phyloP scores from a whole-genome alignment of 1,140 invertebrate species.

The Cheumatopsyche charites region DNA sequence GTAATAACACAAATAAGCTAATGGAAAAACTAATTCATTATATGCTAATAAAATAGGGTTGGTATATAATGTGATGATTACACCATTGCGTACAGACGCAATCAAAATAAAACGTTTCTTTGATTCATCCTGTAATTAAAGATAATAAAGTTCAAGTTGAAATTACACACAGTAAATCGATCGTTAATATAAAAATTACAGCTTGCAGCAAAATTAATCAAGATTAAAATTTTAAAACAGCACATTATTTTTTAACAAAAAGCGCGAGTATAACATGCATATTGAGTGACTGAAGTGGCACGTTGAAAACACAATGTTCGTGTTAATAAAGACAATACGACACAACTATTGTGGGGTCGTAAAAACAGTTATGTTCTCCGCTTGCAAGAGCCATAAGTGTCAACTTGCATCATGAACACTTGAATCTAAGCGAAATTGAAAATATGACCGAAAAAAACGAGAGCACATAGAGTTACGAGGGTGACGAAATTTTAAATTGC shows the following conservation, averaged over 20 bases:
- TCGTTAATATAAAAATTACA: slow-evolving; percentile 6
- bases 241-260: background rate
- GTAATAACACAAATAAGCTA: background rate
- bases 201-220: background rate
- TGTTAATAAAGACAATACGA: too few relatives aligned
- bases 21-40: slow-evolving; percentile 16
- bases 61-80: slow-evolving; percentile 21
- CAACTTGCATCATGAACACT: too few relatives aligned
- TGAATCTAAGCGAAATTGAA: too few relatives aligned
- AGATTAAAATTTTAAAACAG: background rate
- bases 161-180: background rate
- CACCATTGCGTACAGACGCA: background rate
- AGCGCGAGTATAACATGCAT: too few relatives aligned
- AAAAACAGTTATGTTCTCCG: too few relatives aligned
- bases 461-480: too few relatives aligned
- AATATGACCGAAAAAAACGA: too few relatives aligned
- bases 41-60: slow-evolving; percentile 23
- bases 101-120: background rate
- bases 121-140: slow-evolving; percentile 19
- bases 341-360: too few relatives aligned
- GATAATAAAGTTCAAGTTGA: background rate
- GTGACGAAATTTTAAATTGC: too few relatives aligned
- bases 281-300: too few relatives aligned
- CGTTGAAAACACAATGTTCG: too few relatives aligned
- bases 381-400: too few relatives aligned